Evolutionary conservation across 1,140 invertebrate species (phyloP).

Genomic region (Vanessa atalanta): DNA sequence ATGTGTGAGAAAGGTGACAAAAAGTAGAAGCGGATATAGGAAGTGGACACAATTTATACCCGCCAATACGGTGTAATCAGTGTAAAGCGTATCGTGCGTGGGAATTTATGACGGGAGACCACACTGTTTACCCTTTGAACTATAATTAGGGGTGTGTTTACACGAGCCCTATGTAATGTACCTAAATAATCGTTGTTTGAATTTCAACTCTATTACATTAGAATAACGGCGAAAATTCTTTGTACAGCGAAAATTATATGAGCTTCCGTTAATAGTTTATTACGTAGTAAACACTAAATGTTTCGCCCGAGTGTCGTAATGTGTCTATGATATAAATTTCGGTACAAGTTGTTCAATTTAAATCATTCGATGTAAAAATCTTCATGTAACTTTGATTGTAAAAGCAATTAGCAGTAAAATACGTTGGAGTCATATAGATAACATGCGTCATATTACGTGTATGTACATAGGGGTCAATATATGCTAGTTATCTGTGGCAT

Average conservation of each 20-base stretch:
- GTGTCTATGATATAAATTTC: constrained; percentile 25
- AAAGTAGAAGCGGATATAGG: constrained; percentile 39
- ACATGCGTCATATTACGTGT: constrained; percentile 10
- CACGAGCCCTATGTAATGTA: not conserved
- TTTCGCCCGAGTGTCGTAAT: constrained; percentile 12
- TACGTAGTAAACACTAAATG: constrained; percentile 18
- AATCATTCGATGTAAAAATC: constrained; percentile 23
- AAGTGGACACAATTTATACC: constrained; percentile 42
- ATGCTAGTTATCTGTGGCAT: constrained; percentile 26
- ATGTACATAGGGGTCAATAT: constrained; percentile 25
- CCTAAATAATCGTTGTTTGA: not conserved
- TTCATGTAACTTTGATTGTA: constrained; percentile 13
- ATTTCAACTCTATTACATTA: not conserved
- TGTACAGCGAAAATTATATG: not conserved
- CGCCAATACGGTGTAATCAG: constrained; percentile 42
- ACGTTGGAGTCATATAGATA: constrained; percentile 25
- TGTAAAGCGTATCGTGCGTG: constrained; percentile 49
- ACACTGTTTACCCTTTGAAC: constrained; percentile 31
- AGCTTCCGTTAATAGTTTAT: constrained; percentile 25
- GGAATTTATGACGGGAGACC: constrained; percentile 44
- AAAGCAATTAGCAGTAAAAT: constrained; percentile 34
- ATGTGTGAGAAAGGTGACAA: constrained; percentile 25
- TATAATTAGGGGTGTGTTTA: constrained; percentile 36
- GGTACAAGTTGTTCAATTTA: constrained; percentile 19
- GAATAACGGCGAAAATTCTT: not conserved